Evolutionary conservation across 1,140 invertebrate species (phyloP), one percentile per base, ranked within the genome.

Genomic region (Dreissena polymorpha): DNA sequence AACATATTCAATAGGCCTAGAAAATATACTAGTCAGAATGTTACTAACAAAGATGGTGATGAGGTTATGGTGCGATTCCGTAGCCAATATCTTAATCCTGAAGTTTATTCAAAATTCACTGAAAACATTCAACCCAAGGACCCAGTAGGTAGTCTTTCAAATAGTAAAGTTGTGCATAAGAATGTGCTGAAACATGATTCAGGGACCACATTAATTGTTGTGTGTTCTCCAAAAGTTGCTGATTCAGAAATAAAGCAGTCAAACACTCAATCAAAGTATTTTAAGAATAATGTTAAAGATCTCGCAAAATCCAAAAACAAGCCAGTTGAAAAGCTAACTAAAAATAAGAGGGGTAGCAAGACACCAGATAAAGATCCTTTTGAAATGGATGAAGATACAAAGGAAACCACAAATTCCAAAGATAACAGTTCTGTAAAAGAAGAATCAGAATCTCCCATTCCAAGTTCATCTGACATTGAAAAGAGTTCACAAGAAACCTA

Each of bases 101-200:
- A 76, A 7, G 73, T 83, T 60, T 83, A 83, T 76, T 76, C 73
- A 10, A 83, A 83, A 64, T 83, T 83, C 71, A 77, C 81, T 13
- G 73, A 83, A 63, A 76, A 76, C 51, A 65, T 77, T 25, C 69
- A 21, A 60, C 73, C 73, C 14, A 83, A 64, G 71, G 81, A 83
- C 57, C 81, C 81, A 71, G 69, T 85, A n/a, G 86, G 84, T 18
- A 83, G 82, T 23, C 76, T 90, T 29, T 82, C 79, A 71, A 88
- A 90, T 76, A 88, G 87, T 70, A 87, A 84, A 57, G 87, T 90
- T 25, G 84, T 90, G n/a, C 88, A 87, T 78, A 87, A 87, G 51
- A 86, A 86, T 75, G 86, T 88, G 64, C 53, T 88, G 53, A 87
- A 85, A 74, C 80, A 86, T 78, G 75, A 86, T 51, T 69, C 83